A percentile compares a stretch with the other conserved stretches of the same genome.
These are phyloP conservation scores for Euplexia lucipara DNA, from an alignment of 2,888 invertebrate species.

Conservation along the genomic window DNA sequence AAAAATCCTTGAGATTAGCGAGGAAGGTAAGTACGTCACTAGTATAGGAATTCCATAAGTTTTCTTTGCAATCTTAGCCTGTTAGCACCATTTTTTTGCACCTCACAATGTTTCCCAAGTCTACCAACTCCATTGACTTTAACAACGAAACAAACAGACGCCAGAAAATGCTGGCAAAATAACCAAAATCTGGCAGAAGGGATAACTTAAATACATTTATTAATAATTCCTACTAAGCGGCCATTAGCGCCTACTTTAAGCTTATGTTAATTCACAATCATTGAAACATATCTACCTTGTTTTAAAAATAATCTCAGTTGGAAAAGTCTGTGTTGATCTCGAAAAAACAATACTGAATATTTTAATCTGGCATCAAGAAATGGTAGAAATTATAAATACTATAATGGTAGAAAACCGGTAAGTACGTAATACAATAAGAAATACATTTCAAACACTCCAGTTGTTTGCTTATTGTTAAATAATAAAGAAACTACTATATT, in stretches of 20 bases:
- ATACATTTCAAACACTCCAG: conserved; percentile 54
- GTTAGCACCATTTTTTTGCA: conserved; percentile 34
- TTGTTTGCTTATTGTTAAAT: conserved; percentile 24
- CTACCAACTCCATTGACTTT: conserved; percentile 1
- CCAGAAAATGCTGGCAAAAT: conserved; percentile 32
- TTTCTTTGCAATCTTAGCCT: conserved; percentile 13
- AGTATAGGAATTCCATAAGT: conserved; percentile 11
- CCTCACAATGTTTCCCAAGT: background rate
- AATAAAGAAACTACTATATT: conserved; percentile 10
- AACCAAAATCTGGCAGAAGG: conserved; percentile 4
- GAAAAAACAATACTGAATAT: conserved; percentile 29
- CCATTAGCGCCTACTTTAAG: conserved; percentile 46
- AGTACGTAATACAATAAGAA: conserved; percentile 43
- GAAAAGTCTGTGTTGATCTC: background rate
- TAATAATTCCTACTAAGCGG: conserved; percentile 50
- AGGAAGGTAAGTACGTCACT: background rate
- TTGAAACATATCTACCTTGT: conserved; percentile 61
- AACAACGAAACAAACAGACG: background rate
- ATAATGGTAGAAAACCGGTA: conserved; percentile 39
- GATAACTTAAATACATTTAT: conserved; percentile 21
- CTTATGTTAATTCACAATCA: conserved; percentile 68
- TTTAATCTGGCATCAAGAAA: conserved; percentile 47
- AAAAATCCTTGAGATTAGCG: no score
- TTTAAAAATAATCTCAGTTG: conserved; percentile 24
- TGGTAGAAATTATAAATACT: conserved; percentile 56